These are phyloP conservation scores for Heteromurus nitidus DNA, from an alignment of 2,888 invertebrate genomes.

Conservation along the genomic window DNA sequence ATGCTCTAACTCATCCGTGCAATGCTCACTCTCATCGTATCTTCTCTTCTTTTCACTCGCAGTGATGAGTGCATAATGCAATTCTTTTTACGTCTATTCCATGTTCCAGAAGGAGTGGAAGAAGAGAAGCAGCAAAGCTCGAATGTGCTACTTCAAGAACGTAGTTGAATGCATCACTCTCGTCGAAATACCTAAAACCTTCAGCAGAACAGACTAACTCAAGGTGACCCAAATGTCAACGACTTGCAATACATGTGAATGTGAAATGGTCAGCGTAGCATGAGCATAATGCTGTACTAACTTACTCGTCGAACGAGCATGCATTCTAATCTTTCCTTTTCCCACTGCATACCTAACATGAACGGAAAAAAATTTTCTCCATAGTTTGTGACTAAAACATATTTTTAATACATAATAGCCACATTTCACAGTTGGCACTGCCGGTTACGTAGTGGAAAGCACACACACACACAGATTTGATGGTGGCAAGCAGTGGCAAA, in stretches of 20 bases:
- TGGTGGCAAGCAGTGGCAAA: too few species aligned
- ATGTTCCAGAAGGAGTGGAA: constrained; percentile 39
- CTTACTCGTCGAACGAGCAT: constrained; percentile 30
- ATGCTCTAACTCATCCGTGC: too few species aligned
- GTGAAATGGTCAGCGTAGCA: constrained; percentile 39
- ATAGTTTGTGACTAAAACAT: too few species aligned
- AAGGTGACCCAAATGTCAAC: constrained; percentile 71
- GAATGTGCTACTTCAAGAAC: constrained; percentile 18
- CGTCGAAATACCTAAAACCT: constrained; percentile 11
- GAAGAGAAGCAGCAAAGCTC: too few species aligned
- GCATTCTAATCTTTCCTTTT: constrained; percentile 43
- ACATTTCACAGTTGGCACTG: too few species aligned
- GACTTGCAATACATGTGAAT: constrained; percentile 62
- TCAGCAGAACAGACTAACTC: constrained; percentile 48
- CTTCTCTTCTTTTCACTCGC: constrained; percentile 6
- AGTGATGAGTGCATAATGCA: constrained; percentile 31
- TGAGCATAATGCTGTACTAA: too few species aligned
- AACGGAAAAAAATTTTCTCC: too few species aligned
- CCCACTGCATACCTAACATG: background rate
- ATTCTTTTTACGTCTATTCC: constrained; percentile 29
- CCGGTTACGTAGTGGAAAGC: too few species aligned
- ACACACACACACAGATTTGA: too few species aligned
- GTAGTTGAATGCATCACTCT: constrained; percentile 39
- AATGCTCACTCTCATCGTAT: background rate
- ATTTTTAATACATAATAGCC: too few species aligned